These are phyloP conservation scores for Pantherophis alleghaniensis DNA, from an alignment of 2,797 vertebrate genomes.

Conservation along the genomic window DNA sequence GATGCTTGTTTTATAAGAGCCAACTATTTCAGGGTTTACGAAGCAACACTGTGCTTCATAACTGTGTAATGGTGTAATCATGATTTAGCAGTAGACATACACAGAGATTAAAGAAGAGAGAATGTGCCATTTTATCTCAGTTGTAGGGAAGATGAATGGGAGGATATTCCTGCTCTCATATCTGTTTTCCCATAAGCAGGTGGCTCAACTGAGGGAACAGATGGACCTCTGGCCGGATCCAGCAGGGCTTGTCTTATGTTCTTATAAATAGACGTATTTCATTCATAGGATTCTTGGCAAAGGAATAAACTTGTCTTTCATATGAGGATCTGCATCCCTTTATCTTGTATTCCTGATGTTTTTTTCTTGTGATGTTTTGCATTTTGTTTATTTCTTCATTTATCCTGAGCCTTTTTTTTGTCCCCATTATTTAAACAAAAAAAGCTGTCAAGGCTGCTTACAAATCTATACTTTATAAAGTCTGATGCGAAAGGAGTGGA, in stretches of 20 bases:
- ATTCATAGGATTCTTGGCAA: not conserved
- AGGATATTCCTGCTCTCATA: not conserved
- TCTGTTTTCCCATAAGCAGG: not conserved
- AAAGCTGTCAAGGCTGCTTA: not conserved
- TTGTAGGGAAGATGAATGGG: not conserved
- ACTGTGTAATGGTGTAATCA: not conserved
- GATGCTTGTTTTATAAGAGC: not conserved
- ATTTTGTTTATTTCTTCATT: not conserved
- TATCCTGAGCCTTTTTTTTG: not conserved
- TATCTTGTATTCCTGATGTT: not conserved
- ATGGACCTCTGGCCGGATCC: not conserved
- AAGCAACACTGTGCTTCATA: not conserved
- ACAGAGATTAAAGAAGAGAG: not conserved
- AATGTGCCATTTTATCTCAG: not conserved
- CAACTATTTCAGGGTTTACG: not conserved
- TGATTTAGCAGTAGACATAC: not conserved
- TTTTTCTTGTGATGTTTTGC: not conserved
- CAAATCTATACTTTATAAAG: not conserved
- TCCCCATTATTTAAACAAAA: not conserved
- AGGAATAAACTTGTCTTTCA: not conserved
- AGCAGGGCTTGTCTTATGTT: not conserved
- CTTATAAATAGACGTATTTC: not conserved
- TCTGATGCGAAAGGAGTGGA: not conserved
- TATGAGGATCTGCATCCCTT: not conserved
- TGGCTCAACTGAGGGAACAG: not conserved